Conservation (phyloP, 2,888 invertebrate genomes). For the Dinocampus coccinellae region DNA sequence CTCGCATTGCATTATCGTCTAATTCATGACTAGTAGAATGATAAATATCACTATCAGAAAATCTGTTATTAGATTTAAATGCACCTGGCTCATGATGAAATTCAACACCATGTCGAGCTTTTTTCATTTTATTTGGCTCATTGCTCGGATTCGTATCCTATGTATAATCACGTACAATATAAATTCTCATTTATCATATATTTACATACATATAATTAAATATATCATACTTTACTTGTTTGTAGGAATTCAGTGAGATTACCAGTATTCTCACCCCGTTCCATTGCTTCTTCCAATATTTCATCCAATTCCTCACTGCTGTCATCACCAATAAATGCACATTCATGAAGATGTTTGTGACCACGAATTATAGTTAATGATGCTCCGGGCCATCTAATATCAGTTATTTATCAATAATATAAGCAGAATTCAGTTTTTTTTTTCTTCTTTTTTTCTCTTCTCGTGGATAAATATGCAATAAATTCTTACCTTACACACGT, state of each 20-base stretch:
- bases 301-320: constrained; percentile 83
- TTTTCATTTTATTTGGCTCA: constrained; percentile 76
- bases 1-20: constrained; percentile 59
- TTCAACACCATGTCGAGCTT: constrained; percentile 74
- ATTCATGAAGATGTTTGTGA: constrained; percentile 82
- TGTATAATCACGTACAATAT: not conserved
- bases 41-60: not conserved
- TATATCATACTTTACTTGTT: not conserved
- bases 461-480: not conserved
- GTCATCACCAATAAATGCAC: constrained; percentile 85
- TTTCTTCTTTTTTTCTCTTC: no score
- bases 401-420: no score
- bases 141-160: constrained; percentile 72
- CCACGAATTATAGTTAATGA: constrained; percentile 83
- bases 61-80: constrained; percentile 38
- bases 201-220: not conserved
- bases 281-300: constrained; percentile 70
- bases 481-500: constrained; percentile 78
- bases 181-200: not conserved
- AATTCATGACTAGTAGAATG: constrained; percentile 55
- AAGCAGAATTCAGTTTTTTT: no score
- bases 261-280: constrained; percentile 61
- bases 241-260: constrained; percentile 28
- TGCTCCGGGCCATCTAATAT: constrained; percentile 83
- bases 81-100: constrained; percentile 71